Percentiles rank a stretch among this genome's conserved stretches.
These are phyloP conservation scores for Heliothis virescens DNA, from an alignment of 1,140 invertebrate species.

Conservation along the genomic window DNA sequence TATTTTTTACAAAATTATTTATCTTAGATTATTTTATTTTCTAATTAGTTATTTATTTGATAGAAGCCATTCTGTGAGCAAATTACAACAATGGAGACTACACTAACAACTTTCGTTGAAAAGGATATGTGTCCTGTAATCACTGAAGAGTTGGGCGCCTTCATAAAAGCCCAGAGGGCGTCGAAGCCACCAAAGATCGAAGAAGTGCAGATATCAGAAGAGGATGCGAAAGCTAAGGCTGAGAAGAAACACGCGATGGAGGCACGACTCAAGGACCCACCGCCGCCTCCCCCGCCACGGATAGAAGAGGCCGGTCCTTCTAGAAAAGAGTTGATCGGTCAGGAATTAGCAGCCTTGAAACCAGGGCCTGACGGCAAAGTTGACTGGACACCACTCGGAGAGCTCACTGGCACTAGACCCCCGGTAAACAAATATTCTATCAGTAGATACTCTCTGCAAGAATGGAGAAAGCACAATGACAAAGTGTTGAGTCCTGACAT, in stretches of 20 bases:
- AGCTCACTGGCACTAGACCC: slow-evolving; percentile 90
- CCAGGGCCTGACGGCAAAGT: slow-evolving; percentile 90
- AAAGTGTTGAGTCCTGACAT: slow-evolving; percentile 85
- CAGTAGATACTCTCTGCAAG: slow-evolving; percentile 89
- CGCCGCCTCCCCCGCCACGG: slow-evolving; percentile 74
- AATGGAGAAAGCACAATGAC: slow-evolving; percentile 90
- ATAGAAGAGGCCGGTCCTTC: slow-evolving; percentile 86
- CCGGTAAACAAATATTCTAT: slow-evolving; percentile 91
- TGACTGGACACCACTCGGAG: slow-evolving; percentile 89
- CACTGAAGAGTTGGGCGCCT: slow-evolving; percentile 75
- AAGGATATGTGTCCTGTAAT: slow-evolving; percentile 74
- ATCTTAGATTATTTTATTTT: slow-evolving; percentile 2
- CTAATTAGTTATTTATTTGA: slow-evolving; percentile 15
- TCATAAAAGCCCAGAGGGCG: slow-evolving; percentile 60
- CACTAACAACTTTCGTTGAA: slow-evolving; percentile 70
- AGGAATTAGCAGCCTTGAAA: slow-evolving; percentile 81
- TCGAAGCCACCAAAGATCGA: too few species aligned
- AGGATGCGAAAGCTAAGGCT: slow-evolving; percentile 85
- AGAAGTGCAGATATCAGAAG: slow-evolving; percentile 61
- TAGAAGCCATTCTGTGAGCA: not conserved
- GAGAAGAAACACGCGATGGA: slow-evolving; percentile 89
- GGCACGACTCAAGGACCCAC: slow-evolving; percentile 60
- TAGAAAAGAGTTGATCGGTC: slow-evolving; percentile 85
- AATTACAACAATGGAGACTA: slow-evolving; percentile 49
- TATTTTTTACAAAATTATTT: too few species aligned